Conservation (phyloP, 2,797 vertebrate genomes). For the Hylomyscus alleni region DNA sequence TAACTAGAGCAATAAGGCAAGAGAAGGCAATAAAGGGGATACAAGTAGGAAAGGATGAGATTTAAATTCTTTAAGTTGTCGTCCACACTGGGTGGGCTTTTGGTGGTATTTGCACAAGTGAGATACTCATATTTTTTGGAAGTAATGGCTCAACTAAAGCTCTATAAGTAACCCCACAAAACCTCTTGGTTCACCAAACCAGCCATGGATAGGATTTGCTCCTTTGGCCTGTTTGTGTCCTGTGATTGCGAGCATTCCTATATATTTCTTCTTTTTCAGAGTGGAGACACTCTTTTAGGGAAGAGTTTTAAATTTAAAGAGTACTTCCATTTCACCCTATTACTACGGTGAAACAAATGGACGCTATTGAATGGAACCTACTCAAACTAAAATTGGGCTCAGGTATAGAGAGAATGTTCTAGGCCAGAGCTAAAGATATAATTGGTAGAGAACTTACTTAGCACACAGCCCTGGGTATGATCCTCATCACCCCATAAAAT, state of each 20-base stretch:
- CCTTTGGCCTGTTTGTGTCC: neutral
- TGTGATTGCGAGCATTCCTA: neutral
- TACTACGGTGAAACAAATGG: no score
- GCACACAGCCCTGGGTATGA: neutral
- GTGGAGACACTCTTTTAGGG: neutral
- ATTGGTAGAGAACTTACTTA: neutral
- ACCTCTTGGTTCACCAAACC: neutral
- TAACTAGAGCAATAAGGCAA: neutral
- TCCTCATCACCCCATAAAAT: neutral
- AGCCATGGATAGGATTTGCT: neutral
- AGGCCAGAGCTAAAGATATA: no score
- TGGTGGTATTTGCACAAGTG: no score
- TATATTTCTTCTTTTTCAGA: neutral
- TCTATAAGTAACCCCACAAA: neutral
- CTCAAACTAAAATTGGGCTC: neutral
- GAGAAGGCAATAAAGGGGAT: neutral
- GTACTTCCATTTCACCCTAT: fast-evolving
- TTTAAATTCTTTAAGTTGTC: neutral
- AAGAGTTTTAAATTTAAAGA: neutral
- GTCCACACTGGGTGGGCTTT: neutral
- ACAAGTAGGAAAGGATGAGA: neutral
- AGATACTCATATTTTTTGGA: neutral
- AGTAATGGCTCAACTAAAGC: neutral
- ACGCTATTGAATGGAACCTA: neutral
- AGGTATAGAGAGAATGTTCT: neutral